A percentile compares a stretch with the other conserved stretches of the same genome.
phyloP scores from a whole-genome alignment of 2,888 invertebrate species.

The Melitaea athalia region DNA sequence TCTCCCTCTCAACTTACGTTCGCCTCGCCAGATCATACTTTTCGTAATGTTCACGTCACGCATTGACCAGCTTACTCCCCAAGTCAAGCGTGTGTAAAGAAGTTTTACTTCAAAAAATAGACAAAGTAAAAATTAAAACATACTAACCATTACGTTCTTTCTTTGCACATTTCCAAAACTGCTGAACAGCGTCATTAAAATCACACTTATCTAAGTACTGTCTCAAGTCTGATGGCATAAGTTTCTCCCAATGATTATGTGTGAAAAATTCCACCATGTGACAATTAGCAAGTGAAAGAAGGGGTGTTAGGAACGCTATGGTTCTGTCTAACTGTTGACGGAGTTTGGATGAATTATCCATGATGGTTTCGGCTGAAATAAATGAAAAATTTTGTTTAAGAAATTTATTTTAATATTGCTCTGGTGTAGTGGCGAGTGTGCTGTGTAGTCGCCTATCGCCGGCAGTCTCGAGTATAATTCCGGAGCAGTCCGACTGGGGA shows the following conservation, averaged over 20 bases:
- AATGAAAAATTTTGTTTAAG: not conserved
- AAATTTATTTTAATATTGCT: not conserved
- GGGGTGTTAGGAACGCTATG: constrained; percentile 81
- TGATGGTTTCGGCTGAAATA: constrained; percentile 40
- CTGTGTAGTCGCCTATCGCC: no score
- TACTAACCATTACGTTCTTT: constrained; percentile 36
- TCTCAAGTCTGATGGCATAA: constrained; percentile 81
- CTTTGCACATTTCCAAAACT: constrained; percentile 71
- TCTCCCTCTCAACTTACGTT: no score
- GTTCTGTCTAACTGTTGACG: constrained; percentile 73
- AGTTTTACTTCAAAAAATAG: not conserved
- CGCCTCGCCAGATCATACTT: no score
- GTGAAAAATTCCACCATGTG: constrained; percentile 88
- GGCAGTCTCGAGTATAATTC: no score
- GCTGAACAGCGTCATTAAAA: constrained; percentile 66
- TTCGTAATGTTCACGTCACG: no score
- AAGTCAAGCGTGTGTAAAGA: no score
- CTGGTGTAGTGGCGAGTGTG: no score
- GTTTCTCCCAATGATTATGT: constrained; percentile 83
- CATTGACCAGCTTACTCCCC: no score
- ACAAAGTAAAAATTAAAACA: constrained; percentile 5
- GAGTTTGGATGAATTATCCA: constrained; percentile 54
- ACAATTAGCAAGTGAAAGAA: constrained; percentile 85
- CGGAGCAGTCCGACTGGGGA: no score
- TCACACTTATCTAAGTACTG: constrained; percentile 71